Evolutionary conservation across 35 echinoderm and acorn worm species (phyloP).

Genomic region (Hemicentrotus pulcherrimus): DNA sequence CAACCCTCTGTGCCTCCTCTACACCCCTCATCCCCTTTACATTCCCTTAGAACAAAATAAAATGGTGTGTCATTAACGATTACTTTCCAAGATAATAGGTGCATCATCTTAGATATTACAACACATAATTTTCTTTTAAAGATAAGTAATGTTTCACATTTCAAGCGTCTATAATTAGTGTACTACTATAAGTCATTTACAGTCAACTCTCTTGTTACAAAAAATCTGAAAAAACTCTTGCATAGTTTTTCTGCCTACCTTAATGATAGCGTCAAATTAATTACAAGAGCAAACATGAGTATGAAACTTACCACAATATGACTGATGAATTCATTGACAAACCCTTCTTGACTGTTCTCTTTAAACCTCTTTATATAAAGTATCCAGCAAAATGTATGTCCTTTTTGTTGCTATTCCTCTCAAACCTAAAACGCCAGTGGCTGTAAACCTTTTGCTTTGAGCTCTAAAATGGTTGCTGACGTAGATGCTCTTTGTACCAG

Average conservation of each 20-base stretch:
- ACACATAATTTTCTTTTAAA: too few relatives aligned
- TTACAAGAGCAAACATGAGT: background rate
- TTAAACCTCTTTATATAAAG: background rate
- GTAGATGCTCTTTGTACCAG: background rate
- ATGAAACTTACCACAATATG: background rate
- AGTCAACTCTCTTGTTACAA: background rate
- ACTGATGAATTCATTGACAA: background rate
- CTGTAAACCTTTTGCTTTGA: background rate
- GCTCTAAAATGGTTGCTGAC: background rate
- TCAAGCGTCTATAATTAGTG: background rate
- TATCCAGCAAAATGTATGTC: background rate
- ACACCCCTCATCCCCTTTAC: too few relatives aligned
- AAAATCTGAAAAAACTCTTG: background rate
- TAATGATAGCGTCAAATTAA: background rate
- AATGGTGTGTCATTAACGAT: too few relatives aligned
- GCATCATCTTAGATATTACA: too few relatives aligned
- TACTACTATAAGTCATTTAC: background rate
- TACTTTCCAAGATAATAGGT: too few relatives aligned
- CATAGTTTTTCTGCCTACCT: background rate
- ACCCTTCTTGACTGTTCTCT: background rate
- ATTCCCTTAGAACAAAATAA: background rate
- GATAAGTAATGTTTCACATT: too few relatives aligned
- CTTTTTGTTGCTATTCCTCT: background rate
- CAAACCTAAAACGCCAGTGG: background rate
- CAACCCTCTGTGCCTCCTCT: too few relatives aligned